Percentiles rank a stretch among this genome's conserved stretches.
Conservation (phyloP, 2,888 invertebrate species). For the Zygaena filipendulae region DNA sequence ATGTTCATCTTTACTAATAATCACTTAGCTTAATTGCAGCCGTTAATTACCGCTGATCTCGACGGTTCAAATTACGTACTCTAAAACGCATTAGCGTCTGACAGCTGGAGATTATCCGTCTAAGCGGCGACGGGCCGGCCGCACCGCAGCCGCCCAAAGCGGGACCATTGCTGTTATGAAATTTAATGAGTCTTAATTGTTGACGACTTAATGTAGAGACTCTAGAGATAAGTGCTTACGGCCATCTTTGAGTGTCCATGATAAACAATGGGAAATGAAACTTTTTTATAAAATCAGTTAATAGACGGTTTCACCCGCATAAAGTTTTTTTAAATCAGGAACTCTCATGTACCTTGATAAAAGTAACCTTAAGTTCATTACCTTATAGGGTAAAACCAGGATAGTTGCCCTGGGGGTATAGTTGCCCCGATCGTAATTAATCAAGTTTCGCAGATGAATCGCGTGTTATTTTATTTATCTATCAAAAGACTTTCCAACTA, state of each 20-base stretch:
- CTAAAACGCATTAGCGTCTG: slow-evolving; percentile 68
- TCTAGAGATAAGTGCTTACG: slow-evolving; percentile 52
- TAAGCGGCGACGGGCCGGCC: slow-evolving; percentile 51
- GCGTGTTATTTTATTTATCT: no score
- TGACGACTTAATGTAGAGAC: slow-evolving; percentile 63
- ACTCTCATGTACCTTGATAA: no score
- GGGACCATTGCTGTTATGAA: slow-evolving; percentile 58
- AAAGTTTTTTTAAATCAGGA: no score
- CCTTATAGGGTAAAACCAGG: no score
- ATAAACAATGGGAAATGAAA: slow-evolving; percentile 40
- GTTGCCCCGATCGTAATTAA: no score
- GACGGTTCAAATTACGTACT: slow-evolving; percentile 69
- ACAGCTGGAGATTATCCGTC: slow-evolving; percentile 68
- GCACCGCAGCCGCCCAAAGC: slow-evolving; percentile 38
- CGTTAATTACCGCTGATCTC: slow-evolving; percentile 66
- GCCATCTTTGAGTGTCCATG: slow-evolving; percentile 36
- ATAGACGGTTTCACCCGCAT: no score
- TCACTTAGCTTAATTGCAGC: slow-evolving; percentile 66
- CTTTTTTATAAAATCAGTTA: no score
- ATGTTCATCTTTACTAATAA: slow-evolving; percentile 51
- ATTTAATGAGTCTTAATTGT: slow-evolving; percentile 67
- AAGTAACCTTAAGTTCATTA: no score
- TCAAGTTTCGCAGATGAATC: no score
- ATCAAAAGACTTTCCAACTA: no score
- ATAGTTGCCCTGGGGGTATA: no score